Base-by-base conservation (phyloP, 2,113 vertebrate genomes). In the Megaceryle torquata region DNA sequence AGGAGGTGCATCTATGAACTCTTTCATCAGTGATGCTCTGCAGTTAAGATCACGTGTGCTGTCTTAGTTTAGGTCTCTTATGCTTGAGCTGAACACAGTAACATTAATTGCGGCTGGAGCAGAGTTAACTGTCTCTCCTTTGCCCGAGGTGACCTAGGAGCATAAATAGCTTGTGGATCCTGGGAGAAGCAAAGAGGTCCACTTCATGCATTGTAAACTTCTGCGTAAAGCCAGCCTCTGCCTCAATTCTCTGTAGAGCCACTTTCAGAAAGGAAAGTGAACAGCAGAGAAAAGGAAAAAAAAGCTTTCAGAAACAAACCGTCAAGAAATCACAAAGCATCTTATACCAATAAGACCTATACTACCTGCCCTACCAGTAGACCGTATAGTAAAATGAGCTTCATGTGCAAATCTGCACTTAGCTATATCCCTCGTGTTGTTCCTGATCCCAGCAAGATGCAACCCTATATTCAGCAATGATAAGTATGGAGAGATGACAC, bases 221-320 rank as follows among this genome's bases (percentile, higher is more conserved):
- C 20, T 7, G 6, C 24, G 29, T 53, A 89, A 84, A 67, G 3
- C 3, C 19, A 67, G 20, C 9, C n/a, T 31, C 54, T 63, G 21
- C 28, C 41, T 56, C 67, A 46, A 0, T 56, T 89, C 16, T 21
- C 9, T 28, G 0, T 1, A 37, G 14, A 80, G 5, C 2, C 18
- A 15, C 68, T 63, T 69, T 51, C 41, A 64, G 60, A 44, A 18
- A 15, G 7, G 7, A 4, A 80, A 57, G 3, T n/a, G 20, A 75
- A 31, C 3, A 46, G 13, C 1, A 54, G 15, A 51, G 12, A 6
- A 15, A 37, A 7, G 4, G 9, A 15, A 29, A 33, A 17, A 35
- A 37, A 57, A 31, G 8, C 5, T 22, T 81, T 74, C 41, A 51
- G 28, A 75, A 86, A 65, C 1, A 80, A 56, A 71, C 5, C 0